Evolutionary conservation across 1,140 invertebrate species (phyloP), one percentile per base, ranked within the genome.

Genomic region (Olivierus martensii): DNA sequence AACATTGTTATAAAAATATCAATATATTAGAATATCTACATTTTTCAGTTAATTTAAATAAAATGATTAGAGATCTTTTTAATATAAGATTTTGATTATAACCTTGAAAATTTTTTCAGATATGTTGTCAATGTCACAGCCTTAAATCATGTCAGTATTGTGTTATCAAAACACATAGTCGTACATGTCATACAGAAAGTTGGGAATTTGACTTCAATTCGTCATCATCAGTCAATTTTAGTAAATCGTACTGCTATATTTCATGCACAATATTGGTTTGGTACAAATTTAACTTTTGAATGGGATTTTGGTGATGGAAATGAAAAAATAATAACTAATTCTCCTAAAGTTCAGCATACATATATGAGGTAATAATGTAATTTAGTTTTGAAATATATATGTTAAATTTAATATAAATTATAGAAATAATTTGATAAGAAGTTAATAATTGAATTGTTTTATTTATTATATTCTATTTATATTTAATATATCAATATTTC

Each of bases 301-400:
- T 56, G 54, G 54, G 49, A 56, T 28, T 56, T 56, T 51, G 54
- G 54, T 51, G 54, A 56, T 51, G 49, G 49, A 15, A 46, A 49
- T 48, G 19, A 28, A 38, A 15, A 36, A 22, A 12, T 48, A 43
- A 56, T 22, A 28, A 56, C 54, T 48, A 45, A 45, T 21, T 51
- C 46, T 44, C 36, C 49, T 43, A 51, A 17, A 51, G 48, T 56
- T 48, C 39, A 46, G 4, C 54, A 56, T 17, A 17, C 41, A 17
- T 56, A 56, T 46, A 56, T 35, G 22, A 37, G 48, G 54, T 56
- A 56, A n/a, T 28, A 28, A n/a, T n/a, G n/a, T n/a, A n/a, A n/a
- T n/a, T n/a, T n/a, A n/a, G n/a, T n/a, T n/a, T n/a, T n/a, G n/a
- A n/a, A n/a, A n/a, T n/a, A n/a, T n/a, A n/a, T n/a, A n/a, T n/a